Evolutionary conservation across 2,888 invertebrate genomes (phyloP), one percentile per base, ranked within the genome.

Genomic region (Anaspis maculata): DNA sequence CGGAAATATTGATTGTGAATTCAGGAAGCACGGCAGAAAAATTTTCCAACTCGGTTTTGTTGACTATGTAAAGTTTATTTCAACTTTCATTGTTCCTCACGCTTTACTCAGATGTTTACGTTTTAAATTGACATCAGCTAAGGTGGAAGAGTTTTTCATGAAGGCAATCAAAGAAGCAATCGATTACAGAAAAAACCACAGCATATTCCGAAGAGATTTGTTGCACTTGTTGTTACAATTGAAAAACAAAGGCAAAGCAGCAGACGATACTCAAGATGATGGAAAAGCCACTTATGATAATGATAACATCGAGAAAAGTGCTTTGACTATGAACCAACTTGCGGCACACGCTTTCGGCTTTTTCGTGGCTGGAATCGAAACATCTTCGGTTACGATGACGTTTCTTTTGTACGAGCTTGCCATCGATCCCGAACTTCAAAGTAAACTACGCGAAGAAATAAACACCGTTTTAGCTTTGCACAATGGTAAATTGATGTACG

Each of bases 281-380:
- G 28, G 33, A 12, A 41, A 46, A 22, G 49, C 46, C 29, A 34
- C 22, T 15, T n/a, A n/a, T 10, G 15, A 37, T 9, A n/a, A n/a
- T n/a, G n/a, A n/a, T n/a, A 27, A 27, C 6, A 11, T 10, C 4
- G 25, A 12, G n/a, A 25, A 34, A 4, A 24, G 13, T n/a, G 45
- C 15, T 2, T 31, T 46, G 2, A 47, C 41, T 2, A 14, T 53
- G 3, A 31, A 45, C 13, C 44, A 54, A 36, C 32, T 52, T 3
- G 44, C 44, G 4, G 24, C 24, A 11, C 24, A 24, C 5, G 24
- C 24, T 24, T 24, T 24, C 10, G 11, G 5, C 6, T 76, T 76
- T 54, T 67, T 76, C 1, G 57, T 75, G 29, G 76, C 74, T 30
- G 76, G 75, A 0, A 76, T 71, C 47, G 76, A 77, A 49, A 76